phyloP scores from a whole-genome alignment of 2,888 invertebrate genomes.

The Mythimna ferrago region DNA sequence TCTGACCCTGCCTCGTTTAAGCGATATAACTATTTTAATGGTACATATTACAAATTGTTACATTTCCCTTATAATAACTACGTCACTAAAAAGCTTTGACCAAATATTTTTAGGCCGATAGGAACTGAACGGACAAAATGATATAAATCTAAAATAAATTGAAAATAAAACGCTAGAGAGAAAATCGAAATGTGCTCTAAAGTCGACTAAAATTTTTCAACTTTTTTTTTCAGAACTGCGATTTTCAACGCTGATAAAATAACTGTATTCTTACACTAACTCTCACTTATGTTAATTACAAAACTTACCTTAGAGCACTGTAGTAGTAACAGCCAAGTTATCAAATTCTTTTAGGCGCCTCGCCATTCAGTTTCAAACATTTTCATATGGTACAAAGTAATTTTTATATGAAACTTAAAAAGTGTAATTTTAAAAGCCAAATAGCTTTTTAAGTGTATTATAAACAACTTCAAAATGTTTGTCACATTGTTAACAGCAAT shows the following conservation, averaged over 20 bases:
- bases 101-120: conserved; percentile 87
- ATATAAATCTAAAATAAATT: conserved; percentile 69
- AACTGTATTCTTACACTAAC: conserved; percentile 76
- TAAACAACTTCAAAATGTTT: background rate
- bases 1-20: conserved; percentile 90
- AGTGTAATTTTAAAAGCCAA: background rate
- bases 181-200: conserved; percentile 77
- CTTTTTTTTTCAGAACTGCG: conserved; percentile 60
- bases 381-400: background rate
- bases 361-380: conserved; percentile 50
- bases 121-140: conserved; percentile 82
- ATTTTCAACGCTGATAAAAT: conserved; percentile 69
- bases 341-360: conserved; percentile 67
- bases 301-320: conserved; percentile 82
- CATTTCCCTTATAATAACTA: conserved; percentile 72
- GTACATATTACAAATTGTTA: conserved; percentile 83
- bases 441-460: conserved; percentile 8
- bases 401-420: background rate
- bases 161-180: conserved; percentile 70
- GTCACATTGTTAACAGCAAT: conserved; percentile 9
- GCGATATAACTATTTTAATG: conserved; percentile 85
- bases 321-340: conserved; percentile 77
- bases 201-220: conserved; percentile 65
- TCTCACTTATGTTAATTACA: conserved; percentile 85
- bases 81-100: conserved; percentile 81